Evolutionary conservation across 2,888 invertebrate species (phyloP).

Genomic region (Campoplex capitator): DNA sequence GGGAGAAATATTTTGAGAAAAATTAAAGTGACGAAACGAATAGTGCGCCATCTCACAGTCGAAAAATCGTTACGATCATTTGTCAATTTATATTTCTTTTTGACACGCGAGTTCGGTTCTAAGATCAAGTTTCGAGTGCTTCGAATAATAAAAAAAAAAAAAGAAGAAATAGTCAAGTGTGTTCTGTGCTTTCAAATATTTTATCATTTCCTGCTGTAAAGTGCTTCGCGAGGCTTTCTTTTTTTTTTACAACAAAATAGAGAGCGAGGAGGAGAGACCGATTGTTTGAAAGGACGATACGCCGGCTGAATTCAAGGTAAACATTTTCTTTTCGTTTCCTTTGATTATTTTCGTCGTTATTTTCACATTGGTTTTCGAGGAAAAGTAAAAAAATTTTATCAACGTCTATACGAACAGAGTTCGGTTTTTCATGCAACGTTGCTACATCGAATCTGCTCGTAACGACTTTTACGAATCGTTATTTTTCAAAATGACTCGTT

Average conservation of each 20-base stretch:
- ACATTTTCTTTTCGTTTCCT: not conserved
- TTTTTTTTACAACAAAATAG: not conserved
- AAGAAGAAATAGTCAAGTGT: not conserved
- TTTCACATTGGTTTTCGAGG: not conserved
- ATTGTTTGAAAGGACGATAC: not conserved
- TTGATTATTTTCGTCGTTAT: not conserved
- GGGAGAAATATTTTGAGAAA: conserved; percentile 2
- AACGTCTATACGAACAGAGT: not conserved
- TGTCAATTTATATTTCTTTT: not conserved
- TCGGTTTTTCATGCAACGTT: not conserved
- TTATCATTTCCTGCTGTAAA: not conserved
- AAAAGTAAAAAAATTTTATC: not conserved
- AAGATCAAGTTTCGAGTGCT: not conserved
- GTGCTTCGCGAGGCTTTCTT: not conserved
- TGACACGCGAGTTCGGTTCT: conserved; percentile 27
- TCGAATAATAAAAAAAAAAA: too few relatives aligned
- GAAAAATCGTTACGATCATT: conserved; percentile 18
- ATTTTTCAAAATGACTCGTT: conserved; percentile 41
- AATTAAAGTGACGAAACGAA: not conserved
- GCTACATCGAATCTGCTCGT: not conserved
- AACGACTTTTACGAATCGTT: conserved; percentile 9
- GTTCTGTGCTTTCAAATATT: not conserved
- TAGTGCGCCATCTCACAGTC: conserved; percentile 28
- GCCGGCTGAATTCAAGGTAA: conserved; percentile 28
- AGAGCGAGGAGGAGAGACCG: not conserved